A percentile compares a stretch with the other conserved stretches of the same genome.
Conservation (phyloP, 2,888 invertebrate genomes). For the Gortyna flavago region DNA sequence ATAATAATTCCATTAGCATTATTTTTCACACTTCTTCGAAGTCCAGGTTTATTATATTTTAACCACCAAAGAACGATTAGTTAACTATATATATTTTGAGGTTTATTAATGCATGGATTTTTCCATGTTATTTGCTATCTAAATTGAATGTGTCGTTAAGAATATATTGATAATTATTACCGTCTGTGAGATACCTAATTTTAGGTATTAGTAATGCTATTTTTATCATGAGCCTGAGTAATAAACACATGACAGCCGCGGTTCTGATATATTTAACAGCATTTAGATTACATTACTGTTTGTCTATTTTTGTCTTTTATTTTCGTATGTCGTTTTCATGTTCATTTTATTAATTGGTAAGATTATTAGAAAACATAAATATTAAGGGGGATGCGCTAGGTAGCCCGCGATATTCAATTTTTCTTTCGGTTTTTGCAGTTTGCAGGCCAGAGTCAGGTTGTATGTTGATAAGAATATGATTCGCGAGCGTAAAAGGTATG, state of each 20-base stretch:
- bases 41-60: constrained; percentile 42
- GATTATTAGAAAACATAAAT: too few relatives aligned
- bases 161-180: constrained; percentile 17
- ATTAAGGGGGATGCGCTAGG: too few relatives aligned
- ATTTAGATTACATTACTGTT: constrained; percentile 1
- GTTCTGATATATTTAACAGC: not conserved
- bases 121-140: constrained; percentile 23
- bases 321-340: not conserved
- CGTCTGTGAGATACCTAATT: constrained; percentile 3
- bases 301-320: not conserved
- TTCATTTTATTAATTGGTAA: too few relatives aligned
- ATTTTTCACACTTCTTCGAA: constrained; percentile 10
- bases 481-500: too few relatives aligned
- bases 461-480: too few relatives aligned
- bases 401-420: too few relatives aligned
- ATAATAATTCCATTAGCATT: not conserved
- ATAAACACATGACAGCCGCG: not conserved
- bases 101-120: constrained; percentile 24
- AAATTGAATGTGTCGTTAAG: constrained; percentile 27
- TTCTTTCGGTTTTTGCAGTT: too few relatives aligned
- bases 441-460: too few relatives aligned
- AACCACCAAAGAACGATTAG: constrained; percentile 32
- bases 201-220: constrained; percentile 13
- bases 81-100: constrained; percentile 3
- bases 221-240: constrained; percentile 12